Evolutionary conservation across 2,797 vertebrate species (phyloP).

Genomic region (Coregonus ussuriensis): DNA sequence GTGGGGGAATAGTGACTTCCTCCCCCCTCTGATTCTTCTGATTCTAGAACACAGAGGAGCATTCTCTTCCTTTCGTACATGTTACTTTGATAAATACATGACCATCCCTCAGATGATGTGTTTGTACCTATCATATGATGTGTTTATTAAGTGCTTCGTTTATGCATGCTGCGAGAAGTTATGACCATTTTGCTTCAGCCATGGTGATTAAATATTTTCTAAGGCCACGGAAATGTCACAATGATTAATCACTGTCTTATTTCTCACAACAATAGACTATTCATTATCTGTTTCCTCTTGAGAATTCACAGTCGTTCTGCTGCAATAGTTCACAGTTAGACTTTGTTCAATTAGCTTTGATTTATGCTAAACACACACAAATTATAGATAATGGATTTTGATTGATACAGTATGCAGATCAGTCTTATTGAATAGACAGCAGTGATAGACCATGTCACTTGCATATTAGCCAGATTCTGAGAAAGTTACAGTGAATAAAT

Average conservation of each 20-base stretch:
- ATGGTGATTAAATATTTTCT: neutral
- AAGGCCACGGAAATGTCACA: neutral
- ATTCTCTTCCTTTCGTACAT: constrained; percentile 17
- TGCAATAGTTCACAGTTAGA: neutral
- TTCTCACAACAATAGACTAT: too few species aligned
- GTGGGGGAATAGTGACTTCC: constrained; percentile 36
- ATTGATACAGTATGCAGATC: neutral
- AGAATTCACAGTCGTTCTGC: neutral
- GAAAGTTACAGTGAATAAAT: neutral
- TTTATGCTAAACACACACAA: neutral
- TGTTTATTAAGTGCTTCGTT: neutral
- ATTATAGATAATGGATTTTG: neutral
- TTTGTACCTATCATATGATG: neutral
- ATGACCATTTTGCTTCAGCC: neutral
- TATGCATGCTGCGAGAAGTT: neutral
- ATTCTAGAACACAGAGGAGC: constrained; percentile 28
- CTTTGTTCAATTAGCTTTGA: neutral
- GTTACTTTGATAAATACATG: neutral
- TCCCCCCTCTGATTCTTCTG: neutral
- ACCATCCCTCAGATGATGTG: neutral
- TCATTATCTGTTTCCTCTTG: too few species aligned
- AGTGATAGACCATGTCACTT: neutral
- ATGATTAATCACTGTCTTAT: neutral
- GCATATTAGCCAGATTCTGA: neutral
- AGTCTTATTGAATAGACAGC: neutral